Percentiles rank a stretch among this genome's conserved stretches.
These are phyloP conservation scores for Cynopterus sphinx DNA, from an alignment of 2,797 vertebrate genomes.

Conservation along the genomic window DNA sequence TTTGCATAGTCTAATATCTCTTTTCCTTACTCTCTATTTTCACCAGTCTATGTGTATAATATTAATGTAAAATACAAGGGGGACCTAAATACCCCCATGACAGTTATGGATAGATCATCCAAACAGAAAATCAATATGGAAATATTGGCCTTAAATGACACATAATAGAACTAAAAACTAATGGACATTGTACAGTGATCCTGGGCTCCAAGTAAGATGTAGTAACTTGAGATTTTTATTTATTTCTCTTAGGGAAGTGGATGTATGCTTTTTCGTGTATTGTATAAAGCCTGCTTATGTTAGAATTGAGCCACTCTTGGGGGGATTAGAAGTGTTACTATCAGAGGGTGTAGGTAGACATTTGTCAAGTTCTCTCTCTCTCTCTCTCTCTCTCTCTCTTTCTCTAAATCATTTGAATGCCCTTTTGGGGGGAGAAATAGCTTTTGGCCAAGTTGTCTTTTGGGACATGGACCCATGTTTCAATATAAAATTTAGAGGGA, in stretches of 20 bases:
- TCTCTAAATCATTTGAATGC: background rate
- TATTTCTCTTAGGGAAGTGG: background rate
- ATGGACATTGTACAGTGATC: background rate
- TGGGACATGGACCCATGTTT: background rate
- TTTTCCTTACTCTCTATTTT: background rate
- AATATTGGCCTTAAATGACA: too few relatives aligned
- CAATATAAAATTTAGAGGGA: background rate
- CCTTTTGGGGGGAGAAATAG: background rate
- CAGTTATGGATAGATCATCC: too few relatives aligned
- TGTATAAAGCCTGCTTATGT: background rate
- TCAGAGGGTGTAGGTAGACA: background rate
- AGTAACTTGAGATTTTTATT: background rate
- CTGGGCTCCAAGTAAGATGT: background rate
- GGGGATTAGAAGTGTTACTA: background rate
- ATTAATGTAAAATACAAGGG: background rate
- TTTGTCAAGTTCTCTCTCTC: background rate
- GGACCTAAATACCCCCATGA: too few relatives aligned
- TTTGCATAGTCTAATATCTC: background rate
- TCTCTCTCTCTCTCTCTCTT: background rate
- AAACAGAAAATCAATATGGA: too few relatives aligned
- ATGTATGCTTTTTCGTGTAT: background rate
- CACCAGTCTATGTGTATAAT: background rate
- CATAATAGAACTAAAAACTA: background rate
- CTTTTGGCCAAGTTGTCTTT: background rate
- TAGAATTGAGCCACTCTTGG: background rate